Conservation (phyloP, 2,888 invertebrate genomes). For the Cantharis lateralis region DNA sequence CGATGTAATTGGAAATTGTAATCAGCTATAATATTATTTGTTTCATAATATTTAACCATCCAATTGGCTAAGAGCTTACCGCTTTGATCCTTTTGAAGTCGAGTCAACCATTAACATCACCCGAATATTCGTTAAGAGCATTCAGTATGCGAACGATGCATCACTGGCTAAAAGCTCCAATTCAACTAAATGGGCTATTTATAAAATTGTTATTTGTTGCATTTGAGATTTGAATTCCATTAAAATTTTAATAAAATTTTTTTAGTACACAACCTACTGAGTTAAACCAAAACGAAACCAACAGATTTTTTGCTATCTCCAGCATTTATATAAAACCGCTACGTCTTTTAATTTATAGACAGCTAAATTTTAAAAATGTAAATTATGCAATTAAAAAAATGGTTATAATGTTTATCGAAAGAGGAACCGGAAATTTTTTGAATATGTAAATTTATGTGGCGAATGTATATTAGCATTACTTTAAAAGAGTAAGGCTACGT, state of each 20-base stretch:
- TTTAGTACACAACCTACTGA: neutral
- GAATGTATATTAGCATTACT: neutral
- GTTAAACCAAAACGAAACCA: neutral
- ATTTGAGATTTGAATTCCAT: conserved; percentile 2
- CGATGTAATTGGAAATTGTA: conserved; percentile 46
- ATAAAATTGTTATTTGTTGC: conserved; percentile 2
- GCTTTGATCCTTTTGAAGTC: conserved; percentile 50
- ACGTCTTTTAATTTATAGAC: neutral
- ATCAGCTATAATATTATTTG: conserved; percentile 42
- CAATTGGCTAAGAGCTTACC: conserved; percentile 50
- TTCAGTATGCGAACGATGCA: conserved; percentile 41
- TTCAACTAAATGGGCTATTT: conserved; percentile 7
- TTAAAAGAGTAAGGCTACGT: neutral
- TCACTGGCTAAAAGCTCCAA: conserved; percentile 31
- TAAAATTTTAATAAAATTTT: neutral
- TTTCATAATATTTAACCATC: conserved; percentile 39
- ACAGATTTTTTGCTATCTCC: neutral
- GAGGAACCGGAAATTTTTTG: neutral
- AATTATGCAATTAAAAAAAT: neutral
- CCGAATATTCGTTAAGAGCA: conserved; percentile 47
- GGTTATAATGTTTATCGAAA: neutral
- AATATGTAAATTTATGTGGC: neutral
- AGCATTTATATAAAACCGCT: neutral
- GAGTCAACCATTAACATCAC: conserved; percentile 42
- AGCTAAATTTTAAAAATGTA: neutral